phyloP scores from a whole-genome alignment of 2,797 vertebrate species.

The Falco concolor region DNA sequence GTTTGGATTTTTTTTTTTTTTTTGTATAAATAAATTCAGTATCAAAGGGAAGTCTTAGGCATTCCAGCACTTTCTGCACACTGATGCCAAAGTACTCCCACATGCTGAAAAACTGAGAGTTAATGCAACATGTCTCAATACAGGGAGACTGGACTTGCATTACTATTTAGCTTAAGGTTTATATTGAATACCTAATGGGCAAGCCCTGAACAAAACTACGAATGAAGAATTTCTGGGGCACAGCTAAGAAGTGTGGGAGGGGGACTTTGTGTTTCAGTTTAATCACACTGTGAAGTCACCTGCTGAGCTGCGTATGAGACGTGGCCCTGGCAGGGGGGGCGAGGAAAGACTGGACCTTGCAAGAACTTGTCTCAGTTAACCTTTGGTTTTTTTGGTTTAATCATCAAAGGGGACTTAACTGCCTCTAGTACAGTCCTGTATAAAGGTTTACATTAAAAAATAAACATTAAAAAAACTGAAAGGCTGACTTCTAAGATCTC shows the following conservation, averaged over 20 bases:
- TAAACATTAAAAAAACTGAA: neutral
- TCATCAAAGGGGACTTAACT: neutral
- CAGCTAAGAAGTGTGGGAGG: neutral
- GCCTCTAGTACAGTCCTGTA: fast-evolving
- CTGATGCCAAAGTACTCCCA: neutral
- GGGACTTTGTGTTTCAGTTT: neutral
- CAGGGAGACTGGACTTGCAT: neutral
- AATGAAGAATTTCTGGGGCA: neutral
- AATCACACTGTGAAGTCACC: neutral
- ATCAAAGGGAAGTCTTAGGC: neutral
- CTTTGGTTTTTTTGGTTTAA: neutral
- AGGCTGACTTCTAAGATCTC: neutral
- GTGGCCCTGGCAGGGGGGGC: neutral
- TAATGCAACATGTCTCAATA: neutral
- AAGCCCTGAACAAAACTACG: neutral
- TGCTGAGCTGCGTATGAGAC: neutral
- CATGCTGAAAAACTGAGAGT: neutral
- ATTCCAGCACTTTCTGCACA: neutral
- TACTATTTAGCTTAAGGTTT: neutral
- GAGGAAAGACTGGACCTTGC: neutral
- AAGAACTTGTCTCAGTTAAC: neutral
- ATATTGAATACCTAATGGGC: neutral
- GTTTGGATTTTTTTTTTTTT: neutral
- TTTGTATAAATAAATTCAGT: neutral
- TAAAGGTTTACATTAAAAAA: neutral